Evolutionary conservation across 2,113 vertebrate species (phyloP), one percentile per base, ranked within the genome.

Genomic region (Coracopsis vasa): DNA sequence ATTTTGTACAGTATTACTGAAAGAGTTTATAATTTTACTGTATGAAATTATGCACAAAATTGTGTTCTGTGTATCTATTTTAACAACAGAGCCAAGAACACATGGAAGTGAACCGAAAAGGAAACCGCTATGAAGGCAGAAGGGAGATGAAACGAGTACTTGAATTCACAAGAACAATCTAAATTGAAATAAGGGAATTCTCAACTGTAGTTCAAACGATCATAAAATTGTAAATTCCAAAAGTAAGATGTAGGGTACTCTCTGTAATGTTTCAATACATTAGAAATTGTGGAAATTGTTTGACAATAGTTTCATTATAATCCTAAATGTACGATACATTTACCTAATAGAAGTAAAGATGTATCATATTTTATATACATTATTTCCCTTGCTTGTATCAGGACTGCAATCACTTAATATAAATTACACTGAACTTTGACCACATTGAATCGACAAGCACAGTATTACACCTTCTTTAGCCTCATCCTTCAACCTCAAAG

Each of bases 61-160:
- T 35, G 21, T 50, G 10, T 79, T 73, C 19, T 72, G 2, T 83
- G 1, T 86, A 9, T 95, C 19, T 96, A 6, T 97, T 96, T 97
- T 95, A 66, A 88, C 93, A 81, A 73, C 94, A 98, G 96, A 96
- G 37, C 89, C 95, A 89, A 96, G 98, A 97, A 97, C 97, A 97
- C 80, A 65, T 67, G 90, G 97, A 95, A 96, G 41, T 47, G 91
- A 97, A 65, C 78, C 96, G 91, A 93, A 92, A 58, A 80, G 73
- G 87, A 94, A 80, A 90, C 67, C 4, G 18, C 78, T 86, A n/a
- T 69, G 10, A 81, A 93, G 56, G 94, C 42, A 93, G 74, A 56
- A 96, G 92, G 60, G 72, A 80, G 91, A 80, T 91, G 90, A 94
- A 86, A n/a, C 23, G n/a, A 75, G 69, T 58, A 51, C 19, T 53